Conservation (phyloP, 1,140 invertebrate species). For the Choristoneura fumiferana region DNA sequence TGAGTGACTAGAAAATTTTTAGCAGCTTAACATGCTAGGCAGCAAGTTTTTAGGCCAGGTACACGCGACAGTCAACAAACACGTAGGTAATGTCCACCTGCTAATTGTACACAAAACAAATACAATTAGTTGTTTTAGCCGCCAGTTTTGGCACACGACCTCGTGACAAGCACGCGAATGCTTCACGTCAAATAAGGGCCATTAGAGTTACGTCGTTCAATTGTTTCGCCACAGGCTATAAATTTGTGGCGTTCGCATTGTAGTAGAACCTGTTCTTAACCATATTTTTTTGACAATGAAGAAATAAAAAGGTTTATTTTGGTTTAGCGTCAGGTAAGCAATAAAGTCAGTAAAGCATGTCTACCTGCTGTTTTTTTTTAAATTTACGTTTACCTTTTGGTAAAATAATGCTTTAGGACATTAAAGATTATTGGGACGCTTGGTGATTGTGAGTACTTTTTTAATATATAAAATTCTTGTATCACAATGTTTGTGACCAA, state of each 20-base stretch:
- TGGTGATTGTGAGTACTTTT: too few relatives aligned
- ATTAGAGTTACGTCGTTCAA: slow-evolving; percentile 13
- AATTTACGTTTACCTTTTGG: too few relatives aligned
- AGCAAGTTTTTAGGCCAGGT: slow-evolving; percentile 21
- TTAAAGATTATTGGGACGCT: too few relatives aligned
- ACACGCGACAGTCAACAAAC: slow-evolving; percentile 21
- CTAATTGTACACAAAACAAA: slow-evolving; percentile 34
- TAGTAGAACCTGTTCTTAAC: background rate
- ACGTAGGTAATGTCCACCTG: slow-evolving; percentile 22
- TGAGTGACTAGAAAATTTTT: background rate
- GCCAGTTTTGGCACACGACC: slow-evolving; percentile 29
- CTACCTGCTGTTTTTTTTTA: too few relatives aligned
- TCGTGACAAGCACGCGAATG: slow-evolving; percentile 25
- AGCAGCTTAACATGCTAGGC: background rate
- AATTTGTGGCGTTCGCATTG: background rate
- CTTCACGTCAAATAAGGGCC: slow-evolving; percentile 15
- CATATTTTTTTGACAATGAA: too few relatives aligned
- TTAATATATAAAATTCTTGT: too few relatives aligned
- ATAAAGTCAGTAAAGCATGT: too few relatives aligned
- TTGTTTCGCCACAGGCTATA: slow-evolving; percentile 5
- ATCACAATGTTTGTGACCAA: too few relatives aligned
- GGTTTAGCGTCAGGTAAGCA: too few relatives aligned
- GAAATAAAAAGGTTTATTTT: too few relatives aligned
- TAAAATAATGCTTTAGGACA: too few relatives aligned
- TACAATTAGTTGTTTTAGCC: slow-evolving; percentile 24